Percentiles rank a stretch among this genome's conserved stretches.
These are phyloP conservation scores for Penaeus vannamei DNA, from an alignment of 1,140 invertebrate species.

Conservation along the genomic window DNA sequence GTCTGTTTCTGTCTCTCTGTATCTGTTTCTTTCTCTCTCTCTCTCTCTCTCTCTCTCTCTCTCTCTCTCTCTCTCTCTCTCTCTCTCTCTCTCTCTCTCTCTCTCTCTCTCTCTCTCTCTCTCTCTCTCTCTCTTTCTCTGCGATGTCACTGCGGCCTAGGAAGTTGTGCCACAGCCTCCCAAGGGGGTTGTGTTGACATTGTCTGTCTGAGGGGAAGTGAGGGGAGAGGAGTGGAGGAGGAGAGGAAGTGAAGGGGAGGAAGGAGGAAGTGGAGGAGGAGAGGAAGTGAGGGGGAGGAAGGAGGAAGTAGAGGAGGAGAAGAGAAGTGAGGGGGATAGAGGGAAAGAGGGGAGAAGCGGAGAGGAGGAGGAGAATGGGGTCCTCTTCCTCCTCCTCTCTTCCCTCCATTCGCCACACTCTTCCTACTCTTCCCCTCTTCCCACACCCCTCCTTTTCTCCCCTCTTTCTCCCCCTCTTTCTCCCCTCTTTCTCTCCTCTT, in stretches of 20 bases:
- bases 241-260: no score
- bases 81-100: not conserved
- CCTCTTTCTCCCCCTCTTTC: not conserved
- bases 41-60: not conserved
- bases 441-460: not conserved
- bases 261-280: no score
- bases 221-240: no score
- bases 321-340: no score
- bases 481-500: not conserved
- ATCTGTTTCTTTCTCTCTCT: not conserved
- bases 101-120: not conserved
- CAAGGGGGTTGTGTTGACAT: no score
- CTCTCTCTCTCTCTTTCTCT: not conserved
- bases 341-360: no score
- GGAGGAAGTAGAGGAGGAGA: no score
- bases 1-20: not conserved
- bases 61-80: not conserved
- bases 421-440: not conserved
- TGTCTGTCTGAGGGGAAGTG: no score
- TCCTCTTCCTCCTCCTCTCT: not conserved
- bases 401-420: not conserved
- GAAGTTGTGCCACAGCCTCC: no score
- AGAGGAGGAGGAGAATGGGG: no score
- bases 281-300: no score
- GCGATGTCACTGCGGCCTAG: no score